Percentiles rank a stretch among this genome's conserved stretches.
Conservation (phyloP, 2,888 invertebrate species). For the Parnassius smintheus region DNA sequence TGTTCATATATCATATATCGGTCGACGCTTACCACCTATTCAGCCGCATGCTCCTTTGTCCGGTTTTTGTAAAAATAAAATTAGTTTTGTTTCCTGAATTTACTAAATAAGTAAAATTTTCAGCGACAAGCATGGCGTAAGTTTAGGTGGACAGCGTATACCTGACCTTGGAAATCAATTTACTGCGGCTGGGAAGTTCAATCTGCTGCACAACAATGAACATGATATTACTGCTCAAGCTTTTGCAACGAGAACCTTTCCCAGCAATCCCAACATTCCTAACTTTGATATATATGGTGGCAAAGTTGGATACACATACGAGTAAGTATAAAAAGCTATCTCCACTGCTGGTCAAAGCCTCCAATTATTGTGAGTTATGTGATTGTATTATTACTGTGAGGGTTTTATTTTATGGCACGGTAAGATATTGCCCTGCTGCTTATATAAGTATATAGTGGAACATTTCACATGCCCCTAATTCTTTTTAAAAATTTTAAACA, state of each 20-base stretch:
- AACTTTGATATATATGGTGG: slow-evolving; percentile 44
- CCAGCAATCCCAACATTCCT: slow-evolving; percentile 30
- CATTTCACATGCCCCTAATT: no score
- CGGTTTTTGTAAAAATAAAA: background rate
- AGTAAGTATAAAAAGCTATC: slow-evolving; percentile 37
- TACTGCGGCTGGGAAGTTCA: slow-evolving; percentile 43
- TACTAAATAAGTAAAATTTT: background rate
- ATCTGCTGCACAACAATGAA: slow-evolving; percentile 42
- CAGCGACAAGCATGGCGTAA: slow-evolving; percentile 42
- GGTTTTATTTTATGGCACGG: no score
- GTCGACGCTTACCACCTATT: no score
- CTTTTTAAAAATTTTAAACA: no score
- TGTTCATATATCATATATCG: no score
- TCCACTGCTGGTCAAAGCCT: no score
- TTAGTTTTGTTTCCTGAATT: background rate
- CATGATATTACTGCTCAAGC: slow-evolving; percentile 30
- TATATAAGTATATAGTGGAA: no score
- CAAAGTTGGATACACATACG: slow-evolving; percentile 42
- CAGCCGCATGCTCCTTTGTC: no score
- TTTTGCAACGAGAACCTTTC: no score
- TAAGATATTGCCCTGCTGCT: no score
- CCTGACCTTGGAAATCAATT: slow-evolving; percentile 45
- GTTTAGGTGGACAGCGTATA: slow-evolving; percentile 42
- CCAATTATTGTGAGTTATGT: no score
- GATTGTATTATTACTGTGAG: no score